A percentile compares a stretch with the other conserved stretches of the same genome.
phyloP scores from a whole-genome alignment of 1,140 invertebrate species.

The Drosophila ambigua region DNA sequence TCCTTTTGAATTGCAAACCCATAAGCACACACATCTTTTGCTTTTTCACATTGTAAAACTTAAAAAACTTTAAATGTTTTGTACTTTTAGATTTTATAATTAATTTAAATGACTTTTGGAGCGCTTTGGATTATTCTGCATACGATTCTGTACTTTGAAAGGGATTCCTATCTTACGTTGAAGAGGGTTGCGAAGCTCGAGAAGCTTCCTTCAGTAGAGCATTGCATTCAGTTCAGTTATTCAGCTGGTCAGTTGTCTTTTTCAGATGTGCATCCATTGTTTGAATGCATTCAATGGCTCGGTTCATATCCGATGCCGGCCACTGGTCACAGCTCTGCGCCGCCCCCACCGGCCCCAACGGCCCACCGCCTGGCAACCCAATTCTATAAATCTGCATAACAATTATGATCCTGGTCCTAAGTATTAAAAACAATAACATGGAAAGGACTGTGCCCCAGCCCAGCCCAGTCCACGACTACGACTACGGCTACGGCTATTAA shows the following conservation, averaged over 20 bases:
- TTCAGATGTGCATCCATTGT: slow-evolving; percentile 19
- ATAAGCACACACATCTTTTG: too few species aligned
- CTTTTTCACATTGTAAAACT: too few species aligned
- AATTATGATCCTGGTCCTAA: slow-evolving; percentile 73
- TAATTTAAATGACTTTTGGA: too few species aligned
- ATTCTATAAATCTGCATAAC: slow-evolving; percentile 79
- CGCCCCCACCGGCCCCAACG: too few species aligned
- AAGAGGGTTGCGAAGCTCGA: too few species aligned
- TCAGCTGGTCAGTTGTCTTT: slow-evolving; percentile 51
- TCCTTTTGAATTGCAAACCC: too few species aligned
- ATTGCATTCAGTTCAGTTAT: slow-evolving; percentile 45
- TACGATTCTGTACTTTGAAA: too few species aligned
- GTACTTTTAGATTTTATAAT: too few species aligned
- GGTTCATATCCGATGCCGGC: slow-evolving; percentile 49
- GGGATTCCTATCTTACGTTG: too few species aligned
- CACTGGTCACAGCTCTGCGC: slow-evolving; percentile 24
- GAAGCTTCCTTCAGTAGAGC: too few species aligned
- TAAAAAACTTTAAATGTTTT: too few species aligned
- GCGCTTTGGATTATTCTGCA: too few species aligned
- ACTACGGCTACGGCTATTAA: slow-evolving; percentile 45
- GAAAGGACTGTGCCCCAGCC: not conserved
- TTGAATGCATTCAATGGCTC: slow-evolving; percentile 44
- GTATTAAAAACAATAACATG: slow-evolving; percentile 71
- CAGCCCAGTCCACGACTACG: slow-evolving; percentile 22
- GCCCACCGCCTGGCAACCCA: slow-evolving; percentile 44